Percentiles rank a stretch among this genome's conserved stretches.
Evolutionary conservation across 1,140 invertebrate genomes (phyloP).

Genomic region (Papilio xuthus): DNA sequence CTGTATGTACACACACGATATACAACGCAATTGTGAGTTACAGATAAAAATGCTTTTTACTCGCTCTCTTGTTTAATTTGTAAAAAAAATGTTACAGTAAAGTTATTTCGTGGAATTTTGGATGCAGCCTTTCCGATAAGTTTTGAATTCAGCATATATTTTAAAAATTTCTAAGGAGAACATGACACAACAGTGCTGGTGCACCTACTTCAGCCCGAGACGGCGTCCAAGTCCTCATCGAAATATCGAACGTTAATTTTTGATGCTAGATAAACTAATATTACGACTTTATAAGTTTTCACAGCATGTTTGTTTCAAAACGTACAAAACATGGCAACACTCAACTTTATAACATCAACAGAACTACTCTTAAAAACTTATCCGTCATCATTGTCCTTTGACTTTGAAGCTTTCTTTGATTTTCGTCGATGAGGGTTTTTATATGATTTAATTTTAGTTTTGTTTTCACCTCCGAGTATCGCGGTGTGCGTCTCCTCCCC

Average conservation of each 20-base stretch:
- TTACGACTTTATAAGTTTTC: not conserved
- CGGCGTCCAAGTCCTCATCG: no score
- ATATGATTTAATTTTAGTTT: not conserved
- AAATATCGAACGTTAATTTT: no score
- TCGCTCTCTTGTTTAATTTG: not conserved
- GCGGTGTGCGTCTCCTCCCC: not conserved
- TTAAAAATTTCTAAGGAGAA: no score
- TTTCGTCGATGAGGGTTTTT: conserved; percentile 18
- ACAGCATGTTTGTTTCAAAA: not conserved
- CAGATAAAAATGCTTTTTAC: not conserved
- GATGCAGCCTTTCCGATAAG: not conserved
- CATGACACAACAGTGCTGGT: no score
- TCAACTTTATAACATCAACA: not conserved
- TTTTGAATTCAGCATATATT: no score
- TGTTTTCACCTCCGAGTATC: not conserved
- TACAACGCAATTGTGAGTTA: not conserved
- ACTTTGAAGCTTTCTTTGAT: not conserved
- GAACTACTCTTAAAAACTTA: not conserved
- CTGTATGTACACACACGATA: not conserved
- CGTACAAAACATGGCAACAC: not conserved
- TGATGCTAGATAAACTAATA: no score
- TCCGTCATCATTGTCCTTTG: not conserved
- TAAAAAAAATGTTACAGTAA: not conserved
- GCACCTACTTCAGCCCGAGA: no score
- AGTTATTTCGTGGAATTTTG: not conserved